Base-by-base conservation (phyloP, 2,797 vertebrate species). In the Tachyglossus aculeatus region DNA sequence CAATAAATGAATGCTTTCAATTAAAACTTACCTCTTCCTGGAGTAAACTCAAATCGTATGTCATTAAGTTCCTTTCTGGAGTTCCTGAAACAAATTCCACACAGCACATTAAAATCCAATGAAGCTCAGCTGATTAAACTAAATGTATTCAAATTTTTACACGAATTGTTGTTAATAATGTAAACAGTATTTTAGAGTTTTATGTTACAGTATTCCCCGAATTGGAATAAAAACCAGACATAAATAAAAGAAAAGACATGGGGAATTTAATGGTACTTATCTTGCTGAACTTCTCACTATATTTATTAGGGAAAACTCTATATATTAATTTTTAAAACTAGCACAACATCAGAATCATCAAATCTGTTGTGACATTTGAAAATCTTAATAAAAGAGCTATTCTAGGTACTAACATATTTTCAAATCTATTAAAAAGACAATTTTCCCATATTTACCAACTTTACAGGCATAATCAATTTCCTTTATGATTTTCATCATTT, bases 21-120 rank as follows among this genome's bases (percentile, higher is more conserved):
- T 80, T 71, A 69, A 83, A 86, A 73, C 94, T 94, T 92, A 98
- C 97, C 97, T 95, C 96, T 96, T 52, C 97, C 98, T 64, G 96
- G 96, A 88, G 96, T 98, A 92, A 99, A 99, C 86, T 98, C 96
- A 92, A 99, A 99, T 70, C 96, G 95, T 93, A 98, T 98, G 89
- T 99, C 97, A 92, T 99, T 99, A 91, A 99, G 92, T 86, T 99
- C 97, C 86, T 98, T 99, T 89, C 88, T 97, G 80, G 96, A 96
- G 92, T 98, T 99, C 92, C 96, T 99, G 88, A 82, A 91, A 92
- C 83, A 91, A 5, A 93, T 76, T 71, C 82, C 56, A 71, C 58
- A 81, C 7, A 82, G 45, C 57, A 87, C 61, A 89, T 90, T 91
- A 88, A 88, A 88, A 83, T 81, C 66, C 73, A 84, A 86, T 64